Evolutionary conservation across 2,888 invertebrate genomes (phyloP).

Genomic region (Sycophila texana): DNA sequence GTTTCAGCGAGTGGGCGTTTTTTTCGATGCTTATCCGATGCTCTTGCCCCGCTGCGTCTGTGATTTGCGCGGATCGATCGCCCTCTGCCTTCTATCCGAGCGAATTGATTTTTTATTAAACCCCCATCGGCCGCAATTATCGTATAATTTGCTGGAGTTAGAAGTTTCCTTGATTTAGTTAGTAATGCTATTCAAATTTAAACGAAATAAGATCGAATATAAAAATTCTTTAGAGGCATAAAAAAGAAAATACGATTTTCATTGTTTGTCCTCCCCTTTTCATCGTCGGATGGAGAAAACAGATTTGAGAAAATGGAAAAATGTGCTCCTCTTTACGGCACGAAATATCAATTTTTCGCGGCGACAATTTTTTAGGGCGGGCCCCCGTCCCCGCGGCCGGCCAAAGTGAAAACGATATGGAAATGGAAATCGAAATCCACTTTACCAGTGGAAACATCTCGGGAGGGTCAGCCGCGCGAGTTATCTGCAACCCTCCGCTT

Average conservation of each 20-base stretch:
- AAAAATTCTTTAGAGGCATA: no score
- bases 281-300: not conserved
- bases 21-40: not conserved
- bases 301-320: constrained; percentile 48
- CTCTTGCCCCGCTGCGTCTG: not conserved
- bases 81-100: no score
- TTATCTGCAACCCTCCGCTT: constrained; percentile 43
- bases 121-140: no score
- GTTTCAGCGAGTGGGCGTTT: not conserved
- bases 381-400: constrained; percentile 16
- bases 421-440: constrained; percentile 74
- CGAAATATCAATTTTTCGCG: constrained; percentile 72
- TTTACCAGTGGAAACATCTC: constrained; percentile 73
- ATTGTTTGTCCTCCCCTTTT: constrained; percentile 2
- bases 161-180: no score
- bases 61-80: not conserved
- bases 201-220: no score
- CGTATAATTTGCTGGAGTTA: no score
- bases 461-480: constrained; percentile 55
- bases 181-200: no score
- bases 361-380: constrained; percentile 67
- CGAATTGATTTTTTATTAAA: no score
- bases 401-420: constrained; percentile 64
- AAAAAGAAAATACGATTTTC: no score
- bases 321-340: constrained; percentile 55